Percentiles rank a stretch among this genome's conserved stretches.
Conservation (phyloP, 2,113 vertebrate genomes). For the Bolborhynchus lineola region DNA sequence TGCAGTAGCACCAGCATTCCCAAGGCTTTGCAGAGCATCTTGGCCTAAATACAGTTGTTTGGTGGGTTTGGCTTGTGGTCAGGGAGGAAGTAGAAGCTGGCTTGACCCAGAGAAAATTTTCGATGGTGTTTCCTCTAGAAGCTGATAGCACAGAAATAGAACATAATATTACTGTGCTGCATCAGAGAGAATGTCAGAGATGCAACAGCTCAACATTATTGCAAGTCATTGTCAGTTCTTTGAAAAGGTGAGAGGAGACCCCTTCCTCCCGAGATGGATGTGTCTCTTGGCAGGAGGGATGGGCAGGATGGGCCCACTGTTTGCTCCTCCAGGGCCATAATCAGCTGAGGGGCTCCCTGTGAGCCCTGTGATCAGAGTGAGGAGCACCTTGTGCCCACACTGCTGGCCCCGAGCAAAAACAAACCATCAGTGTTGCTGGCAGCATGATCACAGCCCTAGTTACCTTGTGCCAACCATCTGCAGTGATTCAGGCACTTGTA, state of each 20-base stretch:
- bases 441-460: not conserved
- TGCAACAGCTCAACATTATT: not conserved
- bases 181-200: not conserved
- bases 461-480: not conserved
- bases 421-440: not conserved
- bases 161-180: not conserved
- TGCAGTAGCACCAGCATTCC: not conserved
- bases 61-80: not conserved
- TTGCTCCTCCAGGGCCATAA: not conserved
- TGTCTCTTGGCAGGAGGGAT: not conserved
- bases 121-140: not conserved
- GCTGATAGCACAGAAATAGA: not conserved
- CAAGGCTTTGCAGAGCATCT: not conserved
- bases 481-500: not conserved
- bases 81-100: not conserved
- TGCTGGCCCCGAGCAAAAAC: fast-evolving
- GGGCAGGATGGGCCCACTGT: not conserved
- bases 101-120: not conserved
- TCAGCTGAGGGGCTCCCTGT: fast-evolving
- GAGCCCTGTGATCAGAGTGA: not conserved
- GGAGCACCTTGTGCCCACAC: not conserved
- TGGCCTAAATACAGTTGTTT: not conserved
- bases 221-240: not conserved
- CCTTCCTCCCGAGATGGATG: fast-evolving
- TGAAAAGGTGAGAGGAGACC: not conserved